Conservation (phyloP, 1,140 invertebrate genomes). For the Sweltsa coloradensis region DNA sequence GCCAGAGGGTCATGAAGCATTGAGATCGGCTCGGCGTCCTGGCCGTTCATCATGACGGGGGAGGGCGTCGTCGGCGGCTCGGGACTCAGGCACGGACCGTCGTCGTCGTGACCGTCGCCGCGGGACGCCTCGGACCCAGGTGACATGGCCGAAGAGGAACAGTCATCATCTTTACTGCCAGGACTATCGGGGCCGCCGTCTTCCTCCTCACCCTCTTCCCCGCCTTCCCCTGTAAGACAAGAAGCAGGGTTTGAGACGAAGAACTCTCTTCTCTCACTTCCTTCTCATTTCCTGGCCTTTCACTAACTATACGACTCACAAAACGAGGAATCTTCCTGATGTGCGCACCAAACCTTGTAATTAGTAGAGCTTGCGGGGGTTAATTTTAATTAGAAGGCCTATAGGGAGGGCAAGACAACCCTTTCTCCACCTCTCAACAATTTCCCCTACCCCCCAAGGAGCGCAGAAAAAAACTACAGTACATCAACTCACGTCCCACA, state of each 20-base stretch:
- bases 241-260: no score
- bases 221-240: slow-evolving; percentile 23
- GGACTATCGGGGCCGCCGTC: slow-evolving; percentile 17
- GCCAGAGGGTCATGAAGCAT: slow-evolving; percentile 2
- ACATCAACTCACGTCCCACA: no score
- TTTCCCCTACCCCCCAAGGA: neutral
- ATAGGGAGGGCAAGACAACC: no score
- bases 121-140: slow-evolving; percentile 7
- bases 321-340: no score
- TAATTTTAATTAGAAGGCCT: slow-evolving; percentile 15
- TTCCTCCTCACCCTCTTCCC: slow-evolving; percentile 23
- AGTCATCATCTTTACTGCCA: slow-evolving; percentile 21
- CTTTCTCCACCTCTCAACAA: no score
- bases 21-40: neutral
- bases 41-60: slow-evolving; percentile 6
- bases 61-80: slow-evolving; percentile 18
- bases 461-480: neutral
- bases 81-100: slow-evolving; percentile 5
- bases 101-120: slow-evolving; percentile 5
- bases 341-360: slow-evolving; percentile 11
- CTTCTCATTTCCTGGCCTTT: slow-evolving; percentile 1
- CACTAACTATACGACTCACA: no score
- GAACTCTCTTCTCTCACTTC: no score
- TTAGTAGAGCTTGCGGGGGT: slow-evolving; percentile 12
- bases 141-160: slow-evolving; percentile 3